Evolutionary conservation across 2,888 invertebrate genomes (phyloP).

Genomic region (Hypsopygia costalis): DNA sequence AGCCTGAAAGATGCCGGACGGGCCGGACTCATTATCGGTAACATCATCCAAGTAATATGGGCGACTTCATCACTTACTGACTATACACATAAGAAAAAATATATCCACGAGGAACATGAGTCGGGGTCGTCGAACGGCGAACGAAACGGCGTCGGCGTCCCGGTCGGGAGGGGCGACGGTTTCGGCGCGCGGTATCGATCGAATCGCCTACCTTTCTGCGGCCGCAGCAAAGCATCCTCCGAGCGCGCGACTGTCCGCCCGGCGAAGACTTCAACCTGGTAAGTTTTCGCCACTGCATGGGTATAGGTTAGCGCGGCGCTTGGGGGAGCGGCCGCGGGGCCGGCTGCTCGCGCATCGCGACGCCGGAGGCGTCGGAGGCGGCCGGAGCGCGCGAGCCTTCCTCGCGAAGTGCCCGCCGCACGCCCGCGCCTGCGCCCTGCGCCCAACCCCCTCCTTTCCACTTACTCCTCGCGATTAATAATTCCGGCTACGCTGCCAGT

Average conservation of each 20-base stretch:
- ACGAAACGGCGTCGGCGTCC: constrained; percentile 73
- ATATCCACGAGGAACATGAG: constrained; percentile 40
- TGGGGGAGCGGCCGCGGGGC: constrained; percentile 72
- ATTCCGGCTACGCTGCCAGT: constrained; percentile 79
- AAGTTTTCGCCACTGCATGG: constrained; percentile 93
- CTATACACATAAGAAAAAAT: constrained; percentile 18
- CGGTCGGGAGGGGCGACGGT: constrained; percentile 74
- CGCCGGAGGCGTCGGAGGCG: constrained; percentile 60
- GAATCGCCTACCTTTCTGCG: constrained; percentile 90
- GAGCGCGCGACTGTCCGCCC: constrained; percentile 84
- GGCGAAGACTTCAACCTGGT: constrained; percentile 88
- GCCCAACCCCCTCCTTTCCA: constrained; percentile 57
- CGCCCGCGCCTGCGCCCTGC: constrained; percentile 59
- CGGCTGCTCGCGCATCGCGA: constrained; percentile 72
- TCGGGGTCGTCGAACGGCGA: constrained; percentile 75
- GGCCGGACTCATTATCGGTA: too few species aligned
- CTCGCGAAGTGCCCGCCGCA: constrained; percentile 72
- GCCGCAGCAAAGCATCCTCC: constrained; percentile 97
- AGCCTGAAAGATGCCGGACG: neutral
- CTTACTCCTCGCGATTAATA: constrained; percentile 75
- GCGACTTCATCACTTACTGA: neutral
- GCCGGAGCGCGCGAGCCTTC: constrained; percentile 74
- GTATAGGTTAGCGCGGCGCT: constrained; percentile 83
- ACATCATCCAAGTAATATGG: too few species aligned
- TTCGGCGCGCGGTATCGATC: constrained; percentile 78